phyloP scores from a whole-genome alignment of 2,888 invertebrate genomes.

The Bruchidius siliquastri region DNA sequence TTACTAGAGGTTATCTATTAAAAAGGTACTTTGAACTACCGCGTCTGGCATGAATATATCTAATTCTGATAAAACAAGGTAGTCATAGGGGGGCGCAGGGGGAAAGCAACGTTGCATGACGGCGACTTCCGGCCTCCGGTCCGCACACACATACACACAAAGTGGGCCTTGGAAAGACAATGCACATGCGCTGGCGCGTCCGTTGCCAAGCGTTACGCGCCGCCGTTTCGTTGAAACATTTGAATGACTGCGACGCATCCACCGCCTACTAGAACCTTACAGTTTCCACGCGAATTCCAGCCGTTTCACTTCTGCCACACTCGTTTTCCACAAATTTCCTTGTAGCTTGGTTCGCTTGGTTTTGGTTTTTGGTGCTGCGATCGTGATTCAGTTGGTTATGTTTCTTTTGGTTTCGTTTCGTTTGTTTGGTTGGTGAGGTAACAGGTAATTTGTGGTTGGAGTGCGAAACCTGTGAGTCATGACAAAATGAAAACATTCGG shows the following conservation, averaged over 20 bases:
- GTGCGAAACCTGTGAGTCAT: neutral
- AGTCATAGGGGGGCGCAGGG: constrained; percentile 37
- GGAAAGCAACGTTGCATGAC: constrained; percentile 46
- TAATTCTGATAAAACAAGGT: neutral
- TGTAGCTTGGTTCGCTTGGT: neutral
- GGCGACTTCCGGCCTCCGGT: constrained; percentile 43
- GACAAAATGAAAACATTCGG: too few relatives aligned
- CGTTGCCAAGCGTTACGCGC: constrained; percentile 43
- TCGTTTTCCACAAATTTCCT: constrained; percentile 18
- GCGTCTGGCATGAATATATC: neutral
- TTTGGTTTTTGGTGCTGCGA: constrained; percentile 10
- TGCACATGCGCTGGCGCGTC: constrained; percentile 37
- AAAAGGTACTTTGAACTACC: neutral
- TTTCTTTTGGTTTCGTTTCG: constrained; percentile 17
- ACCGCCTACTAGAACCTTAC: constrained; percentile 40
- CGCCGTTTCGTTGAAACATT: constrained; percentile 43
- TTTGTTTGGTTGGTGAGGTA: constrained; percentile 9
- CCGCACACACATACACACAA: neutral
- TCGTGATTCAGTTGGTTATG: constrained; percentile 10
- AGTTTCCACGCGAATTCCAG: constrained; percentile 47
- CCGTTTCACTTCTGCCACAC: constrained; percentile 39
- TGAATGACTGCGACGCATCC: constrained; percentile 45
- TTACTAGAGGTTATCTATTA: too few relatives aligned
- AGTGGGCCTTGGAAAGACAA: constrained; percentile 9
- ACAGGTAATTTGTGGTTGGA: neutral